Percentiles rank a stretch among this genome's conserved stretches.
Conservation (phyloP, 1,140 invertebrate genomes). For the Uloborus diversus region DNA sequence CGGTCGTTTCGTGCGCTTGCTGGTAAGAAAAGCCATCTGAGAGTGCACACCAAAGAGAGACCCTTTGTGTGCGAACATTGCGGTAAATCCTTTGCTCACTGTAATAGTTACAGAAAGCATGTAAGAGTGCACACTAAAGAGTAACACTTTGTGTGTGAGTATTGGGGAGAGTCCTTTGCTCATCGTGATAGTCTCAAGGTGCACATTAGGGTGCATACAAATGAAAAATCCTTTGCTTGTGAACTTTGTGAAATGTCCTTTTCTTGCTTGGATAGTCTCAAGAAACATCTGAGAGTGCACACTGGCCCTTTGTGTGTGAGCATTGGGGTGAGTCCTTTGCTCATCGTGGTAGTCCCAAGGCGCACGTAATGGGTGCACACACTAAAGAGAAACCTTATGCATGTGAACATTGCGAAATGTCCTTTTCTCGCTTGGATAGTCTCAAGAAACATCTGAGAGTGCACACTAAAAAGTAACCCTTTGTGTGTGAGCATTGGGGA, state of each 20-base stretch:
- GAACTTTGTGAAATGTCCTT: slow-evolving; percentile 50
- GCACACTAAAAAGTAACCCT: no score
- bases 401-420: slow-evolving; percentile 10
- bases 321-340: not conserved
- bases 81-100: slow-evolving; percentile 60
- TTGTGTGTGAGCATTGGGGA: no score
- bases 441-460: slow-evolving; percentile 6
- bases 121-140: slow-evolving; percentile 75
- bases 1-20: slow-evolving; percentile 31
- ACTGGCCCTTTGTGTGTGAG: not conserved
- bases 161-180: no score
- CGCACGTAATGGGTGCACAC: not conserved
- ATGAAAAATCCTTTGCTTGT: slow-evolving; percentile 62
- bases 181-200: no score
- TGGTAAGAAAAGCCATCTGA: slow-evolving; percentile 67
- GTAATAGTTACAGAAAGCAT: slow-evolving; percentile 71
- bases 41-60: slow-evolving; percentile 65
- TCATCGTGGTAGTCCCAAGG: not conserved
- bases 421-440: slow-evolving; percentile 19
- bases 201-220: no score
- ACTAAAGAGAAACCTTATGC: slow-evolving; percentile 25
- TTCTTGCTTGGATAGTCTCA: not conserved
- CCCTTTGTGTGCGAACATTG: slow-evolving; percentile 66
- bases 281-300: slow-evolving; percentile 13
- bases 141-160: no score